Conservation (phyloP, 30 jellyfish, hydroid and myxozoan species). For the Aurelia sp. region DNA sequence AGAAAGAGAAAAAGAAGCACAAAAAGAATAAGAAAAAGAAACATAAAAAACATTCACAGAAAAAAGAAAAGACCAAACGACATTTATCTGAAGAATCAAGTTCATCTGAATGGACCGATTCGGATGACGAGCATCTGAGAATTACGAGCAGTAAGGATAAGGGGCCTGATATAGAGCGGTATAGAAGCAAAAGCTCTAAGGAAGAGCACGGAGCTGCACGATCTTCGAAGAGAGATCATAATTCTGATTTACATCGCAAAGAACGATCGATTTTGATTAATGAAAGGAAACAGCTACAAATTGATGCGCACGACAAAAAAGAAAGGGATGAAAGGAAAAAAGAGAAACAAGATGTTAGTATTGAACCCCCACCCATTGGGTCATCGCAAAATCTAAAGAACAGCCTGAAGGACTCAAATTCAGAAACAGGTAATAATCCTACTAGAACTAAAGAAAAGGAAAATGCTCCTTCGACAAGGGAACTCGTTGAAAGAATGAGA, state of each 20-base stretch:
- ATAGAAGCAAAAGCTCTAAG: not conserved
- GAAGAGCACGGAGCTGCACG: not conserved
- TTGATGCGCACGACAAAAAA: not conserved
- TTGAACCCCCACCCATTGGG: not conserved
- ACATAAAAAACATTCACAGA: conserved; percentile 5
- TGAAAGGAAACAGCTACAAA: not conserved
- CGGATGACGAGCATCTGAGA: conserved; percentile 14
- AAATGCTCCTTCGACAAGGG: conserved; percentile 43
- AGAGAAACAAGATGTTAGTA: not conserved
- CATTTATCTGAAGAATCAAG: not conserved
- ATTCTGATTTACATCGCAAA: not conserved
- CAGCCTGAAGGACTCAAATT: not conserved
- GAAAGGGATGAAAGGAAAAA: not conserved
- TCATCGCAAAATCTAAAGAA: not conserved
- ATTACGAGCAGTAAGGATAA: not conserved
- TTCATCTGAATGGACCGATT: conserved; percentile 51
- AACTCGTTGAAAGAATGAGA: conserved; percentile 32
- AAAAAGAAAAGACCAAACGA: not conserved
- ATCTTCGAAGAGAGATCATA: not conserved
- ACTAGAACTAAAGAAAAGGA: not conserved
- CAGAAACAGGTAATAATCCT: not conserved
- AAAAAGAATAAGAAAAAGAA: conserved; percentile 34
- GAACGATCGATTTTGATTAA: not conserved
- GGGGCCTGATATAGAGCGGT: not conserved
- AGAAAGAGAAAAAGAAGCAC: conserved; percentile 26